Conservation (phyloP, 2,797 vertebrate genomes). For the Ispidina picta region DNA sequence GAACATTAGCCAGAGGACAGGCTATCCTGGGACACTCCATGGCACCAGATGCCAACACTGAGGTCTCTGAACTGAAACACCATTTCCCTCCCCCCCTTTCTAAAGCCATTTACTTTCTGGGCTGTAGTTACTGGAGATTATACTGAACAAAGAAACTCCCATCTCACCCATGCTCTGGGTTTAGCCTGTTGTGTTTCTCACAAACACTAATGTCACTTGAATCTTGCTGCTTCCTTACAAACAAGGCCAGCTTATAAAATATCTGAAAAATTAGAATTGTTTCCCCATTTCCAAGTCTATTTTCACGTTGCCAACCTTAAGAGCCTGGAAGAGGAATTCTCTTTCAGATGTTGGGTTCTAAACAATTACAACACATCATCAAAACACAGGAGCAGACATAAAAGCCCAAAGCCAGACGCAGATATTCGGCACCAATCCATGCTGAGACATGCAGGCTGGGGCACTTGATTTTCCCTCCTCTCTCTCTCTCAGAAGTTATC, state of each 20-base stretch:
- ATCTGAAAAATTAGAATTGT: neutral
- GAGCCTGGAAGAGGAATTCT: constrained; percentile 26
- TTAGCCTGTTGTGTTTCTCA: neutral
- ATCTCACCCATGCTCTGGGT: neutral
- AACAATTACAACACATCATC: constrained; percentile 51
- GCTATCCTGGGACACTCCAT: neutral
- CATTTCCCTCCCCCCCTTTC: neutral
- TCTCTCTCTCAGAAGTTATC: constrained; percentile 18
- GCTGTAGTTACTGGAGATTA: neutral
- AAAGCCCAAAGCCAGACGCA: constrained; percentile 57
- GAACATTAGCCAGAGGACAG: neutral
- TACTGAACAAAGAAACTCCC: neutral
- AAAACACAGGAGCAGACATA: constrained; percentile 42
- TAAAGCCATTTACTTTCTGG: neutral
- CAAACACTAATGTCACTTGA: neutral
- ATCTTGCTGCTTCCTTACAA: neutral
- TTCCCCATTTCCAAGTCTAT: neutral
- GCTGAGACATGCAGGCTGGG: constrained; percentile 38
- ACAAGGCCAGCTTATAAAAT: neutral
- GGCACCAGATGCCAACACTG: neutral
- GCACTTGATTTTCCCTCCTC: constrained; percentile 6
- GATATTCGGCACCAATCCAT: constrained; percentile 36
- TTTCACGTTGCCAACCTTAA: constrained; percentile 3
- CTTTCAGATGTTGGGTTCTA: constrained; percentile 42
- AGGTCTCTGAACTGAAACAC: neutral